Percentiles rank a stretch among this genome's conserved stretches.
phyloP scores from a whole-genome alignment of 37 sponge, comb jelly and placozoan species.

The Tethya wilhelma region DNA sequence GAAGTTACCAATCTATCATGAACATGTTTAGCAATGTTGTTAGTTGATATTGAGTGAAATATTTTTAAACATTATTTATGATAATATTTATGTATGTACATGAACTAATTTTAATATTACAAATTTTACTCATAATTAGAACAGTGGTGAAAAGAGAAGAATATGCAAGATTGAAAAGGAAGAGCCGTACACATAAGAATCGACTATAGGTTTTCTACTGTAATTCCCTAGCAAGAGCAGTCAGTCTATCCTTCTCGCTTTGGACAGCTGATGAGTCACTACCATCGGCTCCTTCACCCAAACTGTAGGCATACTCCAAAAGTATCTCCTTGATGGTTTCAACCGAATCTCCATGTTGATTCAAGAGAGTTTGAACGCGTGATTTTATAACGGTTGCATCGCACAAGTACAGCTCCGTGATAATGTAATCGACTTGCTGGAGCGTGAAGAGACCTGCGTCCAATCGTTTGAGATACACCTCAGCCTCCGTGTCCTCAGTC shows the following conservation, averaged over 20 bases:
- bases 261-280: background rate
- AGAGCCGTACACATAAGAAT: background rate
- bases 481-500: constrained; percentile 68
- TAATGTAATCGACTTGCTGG: constrained; percentile 87
- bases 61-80: no score
- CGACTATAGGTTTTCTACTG: background rate
- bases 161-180: no score
- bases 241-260: constrained; percentile 14
- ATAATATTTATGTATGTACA: no score
- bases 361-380: constrained; percentile 66
- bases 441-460: constrained; percentile 95
- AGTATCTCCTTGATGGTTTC: constrained; percentile 49
- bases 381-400: constrained; percentile 29
- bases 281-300: constrained; percentile 31
- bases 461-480: constrained; percentile 77
- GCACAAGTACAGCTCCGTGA: constrained; percentile 70
- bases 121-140: background rate
- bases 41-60: no score
- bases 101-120: background rate
- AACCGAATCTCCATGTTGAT: constrained; percentile 66
- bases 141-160: no score
- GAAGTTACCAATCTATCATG: constrained; percentile 5
- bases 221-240: background rate
- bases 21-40: background rate
- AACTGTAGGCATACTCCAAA: constrained; percentile 62